Percentiles rank a stretch among this genome's conserved stretches.
Evolutionary conservation across 2,113 vertebrate genomes (phyloP).

Genomic region (Ammodramus savannarum): DNA sequence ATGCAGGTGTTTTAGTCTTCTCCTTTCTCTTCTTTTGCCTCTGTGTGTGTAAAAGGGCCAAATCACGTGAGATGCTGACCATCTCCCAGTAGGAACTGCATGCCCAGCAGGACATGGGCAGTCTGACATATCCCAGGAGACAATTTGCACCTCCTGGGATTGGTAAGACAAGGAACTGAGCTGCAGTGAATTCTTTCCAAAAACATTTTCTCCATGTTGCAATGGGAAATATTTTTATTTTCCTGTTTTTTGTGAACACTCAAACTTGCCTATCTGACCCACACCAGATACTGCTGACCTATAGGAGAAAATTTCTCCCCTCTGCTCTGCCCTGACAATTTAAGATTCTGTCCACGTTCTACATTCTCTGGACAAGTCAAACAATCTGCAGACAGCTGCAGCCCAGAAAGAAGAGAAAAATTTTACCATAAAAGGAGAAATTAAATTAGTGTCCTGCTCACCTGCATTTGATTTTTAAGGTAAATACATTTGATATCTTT

Average conservation of each 20-base stretch:
- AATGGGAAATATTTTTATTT: neutral
- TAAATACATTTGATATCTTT: neutral
- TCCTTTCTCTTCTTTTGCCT: neutral
- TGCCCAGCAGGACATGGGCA: neutral
- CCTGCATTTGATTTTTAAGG: conserved; percentile 10
- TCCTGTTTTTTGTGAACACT: neutral
- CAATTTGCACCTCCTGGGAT: neutral
- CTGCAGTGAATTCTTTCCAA: neutral
- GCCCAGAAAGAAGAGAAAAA: neutral
- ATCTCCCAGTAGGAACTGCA: neutral
- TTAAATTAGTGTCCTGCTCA: neutral
- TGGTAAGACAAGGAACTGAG: neutral
- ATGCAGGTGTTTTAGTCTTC: neutral
- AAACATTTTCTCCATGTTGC: neutral
- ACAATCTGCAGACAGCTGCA: neutral
- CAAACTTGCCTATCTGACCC: neutral
- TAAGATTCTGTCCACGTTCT: neutral
- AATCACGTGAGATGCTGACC: neutral
- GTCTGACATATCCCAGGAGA: neutral
- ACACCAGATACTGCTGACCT: neutral
- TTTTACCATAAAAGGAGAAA: neutral
- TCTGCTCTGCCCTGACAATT: neutral
- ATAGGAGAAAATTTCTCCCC: neutral
- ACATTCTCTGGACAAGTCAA: neutral
- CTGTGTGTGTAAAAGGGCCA: neutral